Percentiles rank a stretch among this genome's conserved stretches.
These are phyloP conservation scores for Bradypodion ventrale DNA, from an alignment of 2,797 vertebrate genomes.

Conservation along the genomic window DNA sequence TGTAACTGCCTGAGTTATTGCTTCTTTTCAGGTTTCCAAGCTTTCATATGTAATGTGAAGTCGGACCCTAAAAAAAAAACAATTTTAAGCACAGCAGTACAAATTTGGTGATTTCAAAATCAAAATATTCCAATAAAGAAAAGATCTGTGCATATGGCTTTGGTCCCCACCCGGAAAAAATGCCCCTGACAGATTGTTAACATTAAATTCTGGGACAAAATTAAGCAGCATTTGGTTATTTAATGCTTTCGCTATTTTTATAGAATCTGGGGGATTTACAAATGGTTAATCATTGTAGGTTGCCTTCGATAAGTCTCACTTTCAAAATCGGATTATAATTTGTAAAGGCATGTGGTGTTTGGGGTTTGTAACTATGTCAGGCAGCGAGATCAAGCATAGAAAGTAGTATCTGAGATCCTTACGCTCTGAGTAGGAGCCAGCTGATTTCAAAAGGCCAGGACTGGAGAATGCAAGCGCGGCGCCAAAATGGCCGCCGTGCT, in stretches of 20 bases:
- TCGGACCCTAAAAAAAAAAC: not conserved
- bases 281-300: conserved; percentile 50
- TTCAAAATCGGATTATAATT: conserved; percentile 68
- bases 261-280: conserved; percentile 48
- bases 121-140: fast-evolving
- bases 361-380: conserved; percentile 40
- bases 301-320: conserved; percentile 60
- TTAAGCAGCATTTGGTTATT: conserved; percentile 33
- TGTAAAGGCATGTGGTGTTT: conserved; percentile 51
- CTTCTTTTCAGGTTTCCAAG: not conserved
- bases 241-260: conserved; percentile 43
- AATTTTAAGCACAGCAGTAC: conserved; percentile 39
- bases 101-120: conserved; percentile 42
- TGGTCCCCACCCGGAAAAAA: conserved; percentile 5
- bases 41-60: not conserved
- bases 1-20: not conserved
- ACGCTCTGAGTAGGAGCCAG: not conserved
- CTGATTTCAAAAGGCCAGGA: not conserved
- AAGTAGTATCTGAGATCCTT: not conserved
- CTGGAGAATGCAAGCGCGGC: too few species aligned
- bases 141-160: conserved; percentile 21
- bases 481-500: too few species aligned
- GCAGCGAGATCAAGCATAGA: conserved; percentile 45
- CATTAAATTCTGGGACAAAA: conserved; percentile 27
- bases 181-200: conserved; percentile 30